Conservation (phyloP, 2,797 vertebrate genomes). For the Chelon labrosus region DNA sequence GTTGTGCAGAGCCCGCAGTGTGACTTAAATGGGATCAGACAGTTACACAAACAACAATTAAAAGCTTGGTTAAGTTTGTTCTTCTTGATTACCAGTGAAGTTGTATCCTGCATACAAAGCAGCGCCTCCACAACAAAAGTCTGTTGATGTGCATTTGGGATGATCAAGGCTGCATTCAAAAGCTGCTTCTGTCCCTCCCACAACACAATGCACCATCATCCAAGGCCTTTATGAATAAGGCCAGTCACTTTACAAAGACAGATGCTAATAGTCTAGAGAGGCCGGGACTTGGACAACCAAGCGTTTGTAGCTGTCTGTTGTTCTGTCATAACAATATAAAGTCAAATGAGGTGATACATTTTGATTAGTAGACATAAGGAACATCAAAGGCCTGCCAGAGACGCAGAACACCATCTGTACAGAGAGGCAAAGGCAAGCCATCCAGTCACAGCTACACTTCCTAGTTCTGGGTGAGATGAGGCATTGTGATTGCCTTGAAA, state of each 20-base stretch:
- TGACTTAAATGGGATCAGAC: conserved; percentile 78
- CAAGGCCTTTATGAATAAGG: conserved; percentile 64
- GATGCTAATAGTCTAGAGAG: conserved; percentile 58
- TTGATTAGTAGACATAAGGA: conserved; percentile 62
- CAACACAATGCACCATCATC: conserved; percentile 51
- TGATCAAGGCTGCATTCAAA: conserved; percentile 71
- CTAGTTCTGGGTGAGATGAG: conserved; percentile 36
- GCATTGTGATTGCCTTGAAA: conserved; percentile 55
- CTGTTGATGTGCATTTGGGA: conserved; percentile 66
- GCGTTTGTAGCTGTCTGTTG: conserved; percentile 35
- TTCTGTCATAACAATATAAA: conserved; percentile 56
- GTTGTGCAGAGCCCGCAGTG: conserved; percentile 59
- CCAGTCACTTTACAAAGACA: conserved; percentile 64
- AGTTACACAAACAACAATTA: conserved; percentile 86
- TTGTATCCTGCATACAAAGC: conserved; percentile 69
- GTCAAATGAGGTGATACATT: conserved; percentile 68
- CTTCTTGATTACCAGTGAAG: conserved; percentile 81
- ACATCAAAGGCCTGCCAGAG: conserved; percentile 54
- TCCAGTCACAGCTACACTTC: conserved; percentile 53
- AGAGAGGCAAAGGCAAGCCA: conserved; percentile 46
- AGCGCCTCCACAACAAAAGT: conserved; percentile 58
- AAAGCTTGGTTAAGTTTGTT: conserved; percentile 86
- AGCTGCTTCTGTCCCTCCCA: conserved; percentile 53
- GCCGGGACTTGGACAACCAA: conserved; percentile 34
- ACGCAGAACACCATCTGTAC: conserved; percentile 48